Evolutionary conservation across 2,797 vertebrate genomes (phyloP).

Genomic region (Mastacembelus armatus): DNA sequence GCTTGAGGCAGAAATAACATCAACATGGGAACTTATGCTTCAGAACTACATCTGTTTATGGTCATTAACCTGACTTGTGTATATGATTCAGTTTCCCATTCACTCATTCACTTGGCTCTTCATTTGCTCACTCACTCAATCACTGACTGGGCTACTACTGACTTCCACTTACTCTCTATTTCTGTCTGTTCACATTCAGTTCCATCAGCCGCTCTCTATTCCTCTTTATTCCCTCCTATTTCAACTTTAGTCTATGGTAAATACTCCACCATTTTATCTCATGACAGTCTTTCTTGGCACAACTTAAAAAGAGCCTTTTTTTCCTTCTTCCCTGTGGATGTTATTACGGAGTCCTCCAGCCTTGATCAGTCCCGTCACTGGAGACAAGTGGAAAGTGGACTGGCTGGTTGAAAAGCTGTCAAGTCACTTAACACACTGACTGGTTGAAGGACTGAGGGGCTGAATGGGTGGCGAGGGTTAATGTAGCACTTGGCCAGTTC

Average conservation of each 20-base stretch:
- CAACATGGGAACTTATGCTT: conserved; percentile 58
- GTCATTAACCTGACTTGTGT: conserved; percentile 66
- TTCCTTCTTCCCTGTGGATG: conserved; percentile 48
- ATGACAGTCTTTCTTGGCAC: conserved; percentile 85
- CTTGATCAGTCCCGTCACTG: conserved; percentile 76
- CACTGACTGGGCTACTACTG: conserved; percentile 24
- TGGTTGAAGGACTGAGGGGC: conserved; percentile 11
- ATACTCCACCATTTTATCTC: conserved; percentile 75
- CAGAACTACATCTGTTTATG: conserved; percentile 57
- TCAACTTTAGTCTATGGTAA: conserved; percentile 68
- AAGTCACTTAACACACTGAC: conserved; percentile 18
- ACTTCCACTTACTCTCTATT: not conserved
- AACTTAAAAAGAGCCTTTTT: conserved; percentile 79
- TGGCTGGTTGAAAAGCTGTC: conserved; percentile 21
- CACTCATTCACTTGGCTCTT: conserved; percentile 49
- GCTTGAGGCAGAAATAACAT: conserved; percentile 58
- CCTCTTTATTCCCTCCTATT: conserved; percentile 2
- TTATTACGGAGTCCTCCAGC: conserved; percentile 64
- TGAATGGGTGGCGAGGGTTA: conserved; percentile 29
- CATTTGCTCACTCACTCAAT: conserved; percentile 17
- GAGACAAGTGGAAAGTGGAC: conserved; percentile 39
- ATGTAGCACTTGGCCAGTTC: conserved; percentile 7
- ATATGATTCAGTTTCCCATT: conserved; percentile 55
- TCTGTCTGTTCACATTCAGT: conserved; percentile 12
- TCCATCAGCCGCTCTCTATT: conserved; percentile 11